A percentile compares a stretch with the other conserved stretches of the same genome.
Evolutionary conservation across 2,888 invertebrate species (phyloP).

Genomic region (Fragum sueziense): DNA sequence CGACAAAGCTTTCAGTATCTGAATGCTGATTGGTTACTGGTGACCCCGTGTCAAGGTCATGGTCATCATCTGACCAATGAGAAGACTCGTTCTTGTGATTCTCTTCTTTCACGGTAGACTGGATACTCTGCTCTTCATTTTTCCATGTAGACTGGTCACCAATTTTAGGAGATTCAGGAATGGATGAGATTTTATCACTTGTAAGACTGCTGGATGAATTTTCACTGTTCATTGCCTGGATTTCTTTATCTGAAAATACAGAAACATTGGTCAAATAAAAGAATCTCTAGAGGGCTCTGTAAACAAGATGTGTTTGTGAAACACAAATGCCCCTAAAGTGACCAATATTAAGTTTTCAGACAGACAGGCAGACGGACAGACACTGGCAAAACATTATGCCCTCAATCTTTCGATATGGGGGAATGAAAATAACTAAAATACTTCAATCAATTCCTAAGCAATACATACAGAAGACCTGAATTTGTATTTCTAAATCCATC

Average conservation of each 20-base stretch:
- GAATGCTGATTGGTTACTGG: conserved; percentile 3
- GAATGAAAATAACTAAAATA: no score
- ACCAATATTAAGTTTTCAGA: no score
- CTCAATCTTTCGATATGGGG: no score
- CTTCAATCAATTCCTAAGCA: no score
- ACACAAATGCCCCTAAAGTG: no score
- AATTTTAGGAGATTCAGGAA: conserved; percentile 1
- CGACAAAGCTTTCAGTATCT: conserved; percentile 13
- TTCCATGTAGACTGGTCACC: not conserved
- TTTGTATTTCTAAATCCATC: no score
- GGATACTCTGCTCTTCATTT: not conserved
- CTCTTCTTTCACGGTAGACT: not conserved
- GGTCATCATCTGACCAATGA: not conserved
- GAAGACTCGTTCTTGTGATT: not conserved
- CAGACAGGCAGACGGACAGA: no score
- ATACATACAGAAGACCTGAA: no score
- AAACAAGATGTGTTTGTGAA: no score
- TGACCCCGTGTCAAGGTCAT: not conserved
- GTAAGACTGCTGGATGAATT: not conserved
- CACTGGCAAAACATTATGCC: no score
- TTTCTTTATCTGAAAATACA: conserved; percentile 11
- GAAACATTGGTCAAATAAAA: not conserved
- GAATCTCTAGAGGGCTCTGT: no score
- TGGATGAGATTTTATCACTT: not conserved
- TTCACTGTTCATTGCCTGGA: conserved; percentile 4